A percentile compares a stretch with the other conserved stretches of the same genome.
These are phyloP conservation scores for Neosalanx taihuensis DNA, from an alignment of 2,797 vertebrate species.

Conservation along the genomic window DNA sequence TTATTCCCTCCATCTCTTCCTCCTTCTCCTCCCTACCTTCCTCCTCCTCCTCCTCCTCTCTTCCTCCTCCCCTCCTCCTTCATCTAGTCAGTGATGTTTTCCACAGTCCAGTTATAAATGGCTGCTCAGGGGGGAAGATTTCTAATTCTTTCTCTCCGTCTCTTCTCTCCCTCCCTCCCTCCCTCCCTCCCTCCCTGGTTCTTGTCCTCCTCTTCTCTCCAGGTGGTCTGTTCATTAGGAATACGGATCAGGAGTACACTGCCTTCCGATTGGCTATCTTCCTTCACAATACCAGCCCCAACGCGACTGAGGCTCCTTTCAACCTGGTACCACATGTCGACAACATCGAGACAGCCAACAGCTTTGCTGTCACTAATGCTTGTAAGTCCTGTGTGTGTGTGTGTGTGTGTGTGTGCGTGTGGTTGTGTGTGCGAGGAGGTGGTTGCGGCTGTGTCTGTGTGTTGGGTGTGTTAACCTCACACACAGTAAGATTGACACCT, in stretches of 20 bases:
- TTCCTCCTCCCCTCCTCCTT: conserved; percentile 30
- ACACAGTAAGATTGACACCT: not conserved
- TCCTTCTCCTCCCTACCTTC: not conserved
- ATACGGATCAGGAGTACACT: conserved; percentile 99
- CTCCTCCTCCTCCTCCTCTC: not conserved
- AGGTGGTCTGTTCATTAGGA: conserved; percentile 97
- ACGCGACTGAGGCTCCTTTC: conserved; percentile 96
- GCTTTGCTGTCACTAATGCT: conserved; percentile 98
- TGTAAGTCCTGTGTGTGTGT: conserved; percentile 82
- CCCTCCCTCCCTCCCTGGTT: conserved; percentile 14
- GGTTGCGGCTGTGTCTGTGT: not conserved
- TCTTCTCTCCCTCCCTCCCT: conserved; percentile 32
- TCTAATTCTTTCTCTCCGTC: not conserved
- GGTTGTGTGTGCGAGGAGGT: not conserved
- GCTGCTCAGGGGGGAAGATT: no score
- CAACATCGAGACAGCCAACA: conserved; percentile 99
- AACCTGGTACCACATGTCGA: conserved; percentile 98
- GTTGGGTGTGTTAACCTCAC: not conserved
- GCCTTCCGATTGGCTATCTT: conserved; percentile 98
- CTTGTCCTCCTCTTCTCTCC: conserved; percentile 27
- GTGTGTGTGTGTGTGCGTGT: conserved; percentile 2
- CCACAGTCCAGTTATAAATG: no score
- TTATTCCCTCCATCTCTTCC: not conserved
- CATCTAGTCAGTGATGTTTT: conserved; percentile 25
- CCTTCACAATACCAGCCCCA: conserved; percentile 99